phyloP scores from a whole-genome alignment of 2,113 vertebrate genomes.

The Ariopsis seemanni region DNA sequence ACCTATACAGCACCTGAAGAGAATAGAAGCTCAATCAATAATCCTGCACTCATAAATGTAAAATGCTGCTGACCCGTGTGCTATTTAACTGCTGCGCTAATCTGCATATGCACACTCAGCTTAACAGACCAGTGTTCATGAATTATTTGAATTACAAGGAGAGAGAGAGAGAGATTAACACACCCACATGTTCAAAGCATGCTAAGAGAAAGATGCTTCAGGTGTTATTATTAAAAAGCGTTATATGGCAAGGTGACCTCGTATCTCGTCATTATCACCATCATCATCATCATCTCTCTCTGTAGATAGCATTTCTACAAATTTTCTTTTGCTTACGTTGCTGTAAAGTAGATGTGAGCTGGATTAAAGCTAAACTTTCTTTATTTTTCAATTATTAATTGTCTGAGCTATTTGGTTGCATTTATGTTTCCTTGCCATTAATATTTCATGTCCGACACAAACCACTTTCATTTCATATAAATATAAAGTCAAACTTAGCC shows the following conservation, averaged over 20 bases:
- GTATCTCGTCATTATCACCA: background rate
- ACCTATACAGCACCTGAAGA: background rate
- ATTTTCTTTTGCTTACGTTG: background rate
- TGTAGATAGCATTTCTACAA: background rate
- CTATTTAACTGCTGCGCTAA: slow-evolving; percentile 42
- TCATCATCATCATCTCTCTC: background rate
- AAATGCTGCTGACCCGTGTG: slow-evolving; percentile 35
- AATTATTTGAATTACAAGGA: slow-evolving; percentile 4
- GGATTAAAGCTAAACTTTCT: background rate
- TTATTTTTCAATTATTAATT: background rate
- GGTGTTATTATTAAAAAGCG: background rate
- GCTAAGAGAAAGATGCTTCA: slow-evolving; percentile 27
- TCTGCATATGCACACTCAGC: slow-evolving; percentile 42
- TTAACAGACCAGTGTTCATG: slow-evolving; percentile 29
- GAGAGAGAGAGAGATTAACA: background rate
- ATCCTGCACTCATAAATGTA: slow-evolving; percentile 29
- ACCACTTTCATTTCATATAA: background rate
- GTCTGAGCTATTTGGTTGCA: too few species aligned
- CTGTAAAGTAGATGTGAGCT: background rate
- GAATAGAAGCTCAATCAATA: background rate
- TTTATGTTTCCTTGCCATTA: background rate
- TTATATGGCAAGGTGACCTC: slow-evolving; percentile 29
- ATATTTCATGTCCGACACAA: background rate
- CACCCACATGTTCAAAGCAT: slow-evolving; percentile 17
- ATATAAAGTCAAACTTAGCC: background rate